These are phyloP conservation scores for Drosophila kikkawai DNA, from an alignment of 1,140 invertebrate genomes.

Conservation along the genomic window DNA sequence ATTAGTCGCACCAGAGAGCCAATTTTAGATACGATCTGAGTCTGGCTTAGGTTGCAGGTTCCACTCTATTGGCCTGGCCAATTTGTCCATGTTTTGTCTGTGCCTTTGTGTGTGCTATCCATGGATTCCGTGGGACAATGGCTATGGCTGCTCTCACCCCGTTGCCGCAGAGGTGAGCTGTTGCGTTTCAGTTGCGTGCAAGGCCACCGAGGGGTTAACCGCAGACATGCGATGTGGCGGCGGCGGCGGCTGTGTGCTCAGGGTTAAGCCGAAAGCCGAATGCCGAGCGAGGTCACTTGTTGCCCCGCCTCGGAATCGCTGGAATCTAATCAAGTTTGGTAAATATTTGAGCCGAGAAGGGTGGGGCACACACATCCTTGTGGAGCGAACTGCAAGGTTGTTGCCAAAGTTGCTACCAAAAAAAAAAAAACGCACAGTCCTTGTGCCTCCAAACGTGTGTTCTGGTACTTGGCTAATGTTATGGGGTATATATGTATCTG, in stretches of 20 bases:
- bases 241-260: not conserved
- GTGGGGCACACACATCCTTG: constrained; percentile 23
- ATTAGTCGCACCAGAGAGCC: constrained; percentile 30
- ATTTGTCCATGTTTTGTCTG: not conserved
- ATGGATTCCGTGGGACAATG: constrained; percentile 9
- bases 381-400: constrained; percentile 21
- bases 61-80: constrained; percentile 14
- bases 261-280: constrained; percentile 29
- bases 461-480: not conserved
- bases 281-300: constrained; percentile 39
- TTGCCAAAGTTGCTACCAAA: constrained; percentile 6
- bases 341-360: constrained; percentile 36
- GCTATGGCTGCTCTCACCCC: not conserved
- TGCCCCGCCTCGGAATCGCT: constrained; percentile 39
- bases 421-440: constrained; percentile 16
- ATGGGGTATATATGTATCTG: not conserved
- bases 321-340: constrained; percentile 51
- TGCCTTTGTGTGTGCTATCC: not conserved
- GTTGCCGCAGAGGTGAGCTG: constrained; percentile 6
- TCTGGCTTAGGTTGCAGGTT: constrained; percentile 5
- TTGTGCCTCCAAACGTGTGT: not conserved
- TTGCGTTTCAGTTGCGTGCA: constrained; percentile 41
- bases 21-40: constrained; percentile 61
- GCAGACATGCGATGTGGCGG: constrained; percentile 41
- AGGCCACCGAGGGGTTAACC: constrained; percentile 45